Base-by-base conservation (phyloP, 2,888 invertebrate species). In the Anthrax anthrax region DNA sequence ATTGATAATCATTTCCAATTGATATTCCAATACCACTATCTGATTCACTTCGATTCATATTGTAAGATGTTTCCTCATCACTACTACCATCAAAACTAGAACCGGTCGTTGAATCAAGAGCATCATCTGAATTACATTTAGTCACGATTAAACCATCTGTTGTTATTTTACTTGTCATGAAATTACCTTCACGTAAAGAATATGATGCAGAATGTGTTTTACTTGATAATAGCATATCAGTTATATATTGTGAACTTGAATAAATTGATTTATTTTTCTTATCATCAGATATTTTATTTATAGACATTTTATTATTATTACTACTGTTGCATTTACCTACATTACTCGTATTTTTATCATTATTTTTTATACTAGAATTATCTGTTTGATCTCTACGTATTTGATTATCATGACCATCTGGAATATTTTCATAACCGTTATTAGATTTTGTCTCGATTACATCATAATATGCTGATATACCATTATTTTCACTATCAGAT, bases 401-500 rank as follows among this genome's bases (percentile, higher is more conserved):
- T 6, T 8, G 5, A 23, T 23, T 23, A 27, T 40, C 37, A 12
- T 41, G 45, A 46, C 64, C 66, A 52, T 68, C 65, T 3, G 67
- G 62, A 10, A 66, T 51, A 47, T 67, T 68, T 50, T 67, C 69
- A 47, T 67, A 67, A 36, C 39, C 51, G 40, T 49, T 49, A 3
- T 60, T 55, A 18, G 62, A 23, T 23, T 8, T 62, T 4, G 62
- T 58, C 47, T 68, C 67, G 2, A 68, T 67, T 4, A 69, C 67
- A 52, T 69, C 68, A 49, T 68, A 69, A 49, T 69, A 68, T 18
- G 67, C 68, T 8, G 68, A 66, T 8, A 65, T 57, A 0, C 63
- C 63, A 42, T 63, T 64, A 42, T 64, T 64, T 44, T 78, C 77
- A 53, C 72, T 72, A 57, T 77, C 78, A 6, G 77, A 77, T 56